These are phyloP conservation scores for Spisula subtruncata DNA, from an alignment of 2,888 invertebrate genomes.

Conservation along the genomic window DNA sequence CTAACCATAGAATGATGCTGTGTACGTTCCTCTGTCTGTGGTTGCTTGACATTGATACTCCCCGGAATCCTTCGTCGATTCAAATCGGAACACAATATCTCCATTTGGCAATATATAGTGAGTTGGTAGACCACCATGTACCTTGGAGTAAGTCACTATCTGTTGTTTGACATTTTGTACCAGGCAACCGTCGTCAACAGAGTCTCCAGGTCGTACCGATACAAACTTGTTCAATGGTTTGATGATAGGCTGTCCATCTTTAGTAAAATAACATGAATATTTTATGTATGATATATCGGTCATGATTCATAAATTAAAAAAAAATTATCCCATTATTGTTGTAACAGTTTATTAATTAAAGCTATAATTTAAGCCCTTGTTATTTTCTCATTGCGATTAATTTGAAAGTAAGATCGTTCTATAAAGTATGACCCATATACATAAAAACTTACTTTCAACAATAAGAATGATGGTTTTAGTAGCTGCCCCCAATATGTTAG, in stretches of 20 bases:
- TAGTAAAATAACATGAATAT: background rate
- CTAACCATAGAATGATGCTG: constrained; percentile 65
- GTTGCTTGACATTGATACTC: constrained; percentile 64
- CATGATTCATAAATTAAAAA: no score
- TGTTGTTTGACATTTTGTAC: constrained; percentile 56
- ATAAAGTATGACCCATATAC: background rate
- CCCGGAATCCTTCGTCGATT: constrained; percentile 50
- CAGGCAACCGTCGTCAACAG: constrained; percentile 63
- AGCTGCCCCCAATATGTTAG: constrained; percentile 62
- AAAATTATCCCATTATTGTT: no score
- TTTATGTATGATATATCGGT: background rate
- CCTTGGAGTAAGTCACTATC: constrained; percentile 57
- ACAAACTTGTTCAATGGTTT: constrained; percentile 57
- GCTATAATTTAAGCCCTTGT: no score
- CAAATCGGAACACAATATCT: constrained; percentile 60
- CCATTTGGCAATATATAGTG: constrained; percentile 63
- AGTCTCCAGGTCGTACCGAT: constrained; percentile 56
- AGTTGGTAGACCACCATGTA: constrained; percentile 58
- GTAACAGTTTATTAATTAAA: no score
- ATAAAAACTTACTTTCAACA: constrained; percentile 51
- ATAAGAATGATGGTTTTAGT: constrained; percentile 57
- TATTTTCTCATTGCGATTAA: no score
- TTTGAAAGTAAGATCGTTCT: background rate
- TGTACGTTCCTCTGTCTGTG: constrained; percentile 61
- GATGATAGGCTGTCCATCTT: constrained; percentile 40